Evolutionary conservation across 2,113 vertebrate species (phyloP), one percentile per base, ranked within the genome.

Genomic region (Tragelaphus imberbis): DNA sequence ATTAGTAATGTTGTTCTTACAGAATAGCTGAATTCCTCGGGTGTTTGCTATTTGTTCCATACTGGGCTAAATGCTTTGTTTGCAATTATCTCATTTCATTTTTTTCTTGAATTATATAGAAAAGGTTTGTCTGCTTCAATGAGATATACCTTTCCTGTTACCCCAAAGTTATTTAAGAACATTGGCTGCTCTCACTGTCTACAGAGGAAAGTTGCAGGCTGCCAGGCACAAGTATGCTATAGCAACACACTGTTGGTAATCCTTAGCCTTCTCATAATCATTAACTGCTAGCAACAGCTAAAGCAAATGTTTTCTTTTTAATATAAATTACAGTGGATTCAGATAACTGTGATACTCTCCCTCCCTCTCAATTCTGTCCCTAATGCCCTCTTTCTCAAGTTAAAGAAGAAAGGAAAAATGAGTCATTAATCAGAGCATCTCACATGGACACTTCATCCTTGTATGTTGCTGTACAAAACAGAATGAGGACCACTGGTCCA

Each of bases 71-170:
- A 92, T 86, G 88, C 51, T 93, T 71, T 89, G 40, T 91, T 23
- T 95, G 71, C 71, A 97, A 91, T 97, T 95, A 95, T 93, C 95
- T 96, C 94, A 84, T 95, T 97, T 94, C 93, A 96, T 95, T 95
- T 91, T 94, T 84, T 84, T 84, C n/a, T 84, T 15, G 84, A 86
- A 23, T 33, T 90, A 87, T 44, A 89, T 49, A 61, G 44, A 81
- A 80, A 93, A 68, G 25, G 16, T 8, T 90, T 89, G 51, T 96
- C 30, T 40, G 12, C 40, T 93, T 87, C 49, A 36, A 59, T 59
- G 79, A 81, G 49, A 49, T 5, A 71, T 58, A 23, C 25, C 44
- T 96, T 95, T 97, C 56, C 30, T 71, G 16, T 88, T 68, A 53
- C 85, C 77, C 21, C 28, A 47, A 91, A 53, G 4, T 87, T 79